Evolutionary conservation across 64 coral and sea anemone genomes (phyloP).

Genomic region (Montipora efflorescens): DNA sequence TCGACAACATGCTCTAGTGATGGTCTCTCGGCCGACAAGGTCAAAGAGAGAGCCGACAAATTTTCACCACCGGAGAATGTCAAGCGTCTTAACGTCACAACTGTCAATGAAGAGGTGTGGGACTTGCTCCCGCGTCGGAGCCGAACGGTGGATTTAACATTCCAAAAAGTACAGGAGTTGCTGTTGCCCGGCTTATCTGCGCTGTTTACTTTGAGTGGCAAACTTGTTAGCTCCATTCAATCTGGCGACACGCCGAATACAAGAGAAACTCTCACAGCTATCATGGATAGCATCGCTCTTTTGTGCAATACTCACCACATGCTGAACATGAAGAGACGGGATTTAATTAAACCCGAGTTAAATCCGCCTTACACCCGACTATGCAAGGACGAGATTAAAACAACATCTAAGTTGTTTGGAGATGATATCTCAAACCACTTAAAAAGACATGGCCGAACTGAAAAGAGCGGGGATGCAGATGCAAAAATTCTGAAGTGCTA

Average conservation of each 20-base stretch:
- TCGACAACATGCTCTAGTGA: background rate
- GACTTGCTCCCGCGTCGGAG: background rate
- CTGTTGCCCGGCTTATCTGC: no score
- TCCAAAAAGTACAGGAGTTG: no score
- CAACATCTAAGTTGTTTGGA: no score
- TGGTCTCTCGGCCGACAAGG: background rate
- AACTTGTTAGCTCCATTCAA: no score
- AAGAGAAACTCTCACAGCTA: background rate
- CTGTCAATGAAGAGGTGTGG: conserved; percentile 32
- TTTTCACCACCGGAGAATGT: conserved; percentile 36
- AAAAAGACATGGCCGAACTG: conserved; percentile 27
- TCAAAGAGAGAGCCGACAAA: conserved; percentile 23
- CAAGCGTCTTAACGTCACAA: background rate
- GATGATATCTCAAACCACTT: no score
- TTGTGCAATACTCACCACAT: background rate
- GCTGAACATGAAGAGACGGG: background rate
- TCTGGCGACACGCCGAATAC: no score
- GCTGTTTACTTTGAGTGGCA: no score
- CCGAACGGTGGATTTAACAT: no score
- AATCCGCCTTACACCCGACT: conserved; percentile 31
- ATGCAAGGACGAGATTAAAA: background rate
- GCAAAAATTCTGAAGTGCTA: no score
- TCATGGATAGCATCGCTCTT: conserved; percentile 12
- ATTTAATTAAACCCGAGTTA: conserved; percentile 29
- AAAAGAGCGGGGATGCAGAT: conserved; percentile 10